These are phyloP conservation scores for Dicyrtomina minuta DNA, from an alignment of 2,888 invertebrate genomes.

Conservation along the genomic window DNA sequence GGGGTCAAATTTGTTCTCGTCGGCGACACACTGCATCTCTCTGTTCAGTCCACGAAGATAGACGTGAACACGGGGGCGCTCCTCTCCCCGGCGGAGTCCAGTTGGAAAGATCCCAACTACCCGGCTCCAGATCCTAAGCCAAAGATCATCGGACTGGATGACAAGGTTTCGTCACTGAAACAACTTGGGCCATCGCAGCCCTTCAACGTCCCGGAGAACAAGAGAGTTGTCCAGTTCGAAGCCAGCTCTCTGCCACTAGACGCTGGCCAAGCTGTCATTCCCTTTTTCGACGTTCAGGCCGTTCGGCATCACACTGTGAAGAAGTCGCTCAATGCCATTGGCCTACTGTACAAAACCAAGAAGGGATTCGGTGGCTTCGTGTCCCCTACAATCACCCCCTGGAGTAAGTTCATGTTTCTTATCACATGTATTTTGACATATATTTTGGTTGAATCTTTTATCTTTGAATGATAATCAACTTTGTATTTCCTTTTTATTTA, in stretches of 20 bases:
- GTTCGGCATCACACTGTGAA: conserved; percentile 7
- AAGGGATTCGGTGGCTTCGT: conserved; percentile 35
- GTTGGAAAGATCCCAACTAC: conserved; percentile 19
- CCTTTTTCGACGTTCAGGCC: conserved; percentile 35
- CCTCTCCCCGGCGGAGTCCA: too few species aligned
- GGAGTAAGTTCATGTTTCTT: conserved; percentile 20
- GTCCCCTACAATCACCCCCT: conserved; percentile 20
- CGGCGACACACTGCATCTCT: conserved; percentile 18
- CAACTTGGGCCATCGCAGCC: conserved; percentile 37
- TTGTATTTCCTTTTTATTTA: too few species aligned
- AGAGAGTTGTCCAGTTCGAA: conserved; percentile 29
- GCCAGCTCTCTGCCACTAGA: conserved; percentile 31
- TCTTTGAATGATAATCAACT: too few species aligned
- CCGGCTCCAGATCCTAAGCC: conserved; percentile 13
- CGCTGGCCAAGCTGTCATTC: conserved; percentile 34
- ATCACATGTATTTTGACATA: too few species aligned
- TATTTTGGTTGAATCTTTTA: too few species aligned
- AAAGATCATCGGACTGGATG: conserved; percentile 11
- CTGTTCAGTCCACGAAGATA: background rate
- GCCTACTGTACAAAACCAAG: conserved; percentile 36
- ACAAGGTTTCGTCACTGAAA: conserved; percentile 6
- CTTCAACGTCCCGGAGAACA: conserved; percentile 22
- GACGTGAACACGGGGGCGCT: background rate
- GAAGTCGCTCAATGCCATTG: conserved; percentile 28
- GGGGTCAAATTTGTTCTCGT: conserved; percentile 25